Conservation (phyloP, 2,797 vertebrate genomes). For the Coregonus ussuriensis region DNA sequence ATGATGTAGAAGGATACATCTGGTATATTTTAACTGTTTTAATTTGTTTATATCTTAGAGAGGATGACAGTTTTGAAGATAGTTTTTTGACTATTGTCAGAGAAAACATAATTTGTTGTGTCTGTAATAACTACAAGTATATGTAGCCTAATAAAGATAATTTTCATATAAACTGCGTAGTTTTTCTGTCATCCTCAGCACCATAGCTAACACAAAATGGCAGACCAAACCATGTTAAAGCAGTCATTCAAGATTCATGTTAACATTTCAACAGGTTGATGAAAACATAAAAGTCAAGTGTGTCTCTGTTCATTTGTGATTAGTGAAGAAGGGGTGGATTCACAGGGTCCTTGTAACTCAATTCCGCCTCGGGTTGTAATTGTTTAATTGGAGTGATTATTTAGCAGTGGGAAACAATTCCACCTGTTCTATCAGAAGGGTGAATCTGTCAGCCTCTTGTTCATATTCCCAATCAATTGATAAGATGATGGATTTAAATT, state of each 20-base stretch:
- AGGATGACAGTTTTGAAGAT: neutral
- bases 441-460: conserved; percentile 36
- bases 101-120: neutral
- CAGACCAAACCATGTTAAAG: conserved; percentile 7
- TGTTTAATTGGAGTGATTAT: conserved; percentile 77
- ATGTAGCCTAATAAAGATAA: neutral
- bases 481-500: conserved; percentile 23
- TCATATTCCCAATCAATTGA: conserved; percentile 23
- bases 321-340: conserved; percentile 64
- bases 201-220: conserved; percentile 1
- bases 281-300: conserved; percentile 56
- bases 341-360: conserved; percentile 72
- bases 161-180: neutral
- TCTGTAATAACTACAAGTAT: neutral
- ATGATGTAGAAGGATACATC: no score
- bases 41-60: neutral
- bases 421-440: conserved; percentile 64
- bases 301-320: conserved; percentile 75
- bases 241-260: conserved; percentile 40
- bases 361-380: conserved; percentile 73
- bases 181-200: neutral
- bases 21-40: no score
- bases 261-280: conserved; percentile 59
- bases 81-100: neutral
- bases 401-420: conserved; percentile 75